phyloP scores from a whole-genome alignment of 2,888 invertebrate species.

The Parnassius smintheus region DNA sequence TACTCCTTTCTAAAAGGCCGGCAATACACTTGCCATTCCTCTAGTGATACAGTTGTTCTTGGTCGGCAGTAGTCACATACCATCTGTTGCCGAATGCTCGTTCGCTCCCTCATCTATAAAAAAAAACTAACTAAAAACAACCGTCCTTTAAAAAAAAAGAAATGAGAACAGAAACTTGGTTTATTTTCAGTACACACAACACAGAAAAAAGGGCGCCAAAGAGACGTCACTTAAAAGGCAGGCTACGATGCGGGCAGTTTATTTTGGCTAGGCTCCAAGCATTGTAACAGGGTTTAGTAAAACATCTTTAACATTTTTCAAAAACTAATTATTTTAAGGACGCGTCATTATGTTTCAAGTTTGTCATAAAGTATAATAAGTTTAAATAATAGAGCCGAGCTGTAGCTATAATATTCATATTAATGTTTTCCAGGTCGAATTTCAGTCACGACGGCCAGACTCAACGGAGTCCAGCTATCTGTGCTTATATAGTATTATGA shows the following conservation, averaged over 20 bases:
- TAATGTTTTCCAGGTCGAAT: too few relatives aligned
- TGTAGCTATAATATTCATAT: too few relatives aligned
- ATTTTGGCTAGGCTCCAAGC: conserved; percentile 17
- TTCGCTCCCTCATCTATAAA: too few relatives aligned
- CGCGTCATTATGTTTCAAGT: not conserved
- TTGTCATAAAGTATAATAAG: not conserved
- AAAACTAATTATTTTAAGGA: not conserved
- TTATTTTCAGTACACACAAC: too few relatives aligned
- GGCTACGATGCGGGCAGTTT: conserved; percentile 12
- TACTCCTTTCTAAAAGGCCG: too few relatives aligned
- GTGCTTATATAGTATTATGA: not conserved
- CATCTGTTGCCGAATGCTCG: too few relatives aligned
- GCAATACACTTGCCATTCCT: too few relatives aligned
- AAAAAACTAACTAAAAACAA: not conserved
- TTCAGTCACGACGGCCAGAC: not conserved
- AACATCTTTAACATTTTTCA: conserved; percentile 8
- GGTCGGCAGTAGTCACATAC: too few relatives aligned
- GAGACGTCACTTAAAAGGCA: conserved; percentile 12
- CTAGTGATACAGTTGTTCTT: too few relatives aligned
- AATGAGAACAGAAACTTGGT: too few relatives aligned
- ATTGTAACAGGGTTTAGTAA: conserved; percentile 5
- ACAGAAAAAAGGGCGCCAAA: conserved; percentile 13
- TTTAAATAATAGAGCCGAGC: not conserved
- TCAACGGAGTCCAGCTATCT: not conserved
- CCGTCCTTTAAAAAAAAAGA: not conserved